phyloP scores from a whole-genome alignment of 2,888 invertebrate species.

The Salpingus planirostris region DNA sequence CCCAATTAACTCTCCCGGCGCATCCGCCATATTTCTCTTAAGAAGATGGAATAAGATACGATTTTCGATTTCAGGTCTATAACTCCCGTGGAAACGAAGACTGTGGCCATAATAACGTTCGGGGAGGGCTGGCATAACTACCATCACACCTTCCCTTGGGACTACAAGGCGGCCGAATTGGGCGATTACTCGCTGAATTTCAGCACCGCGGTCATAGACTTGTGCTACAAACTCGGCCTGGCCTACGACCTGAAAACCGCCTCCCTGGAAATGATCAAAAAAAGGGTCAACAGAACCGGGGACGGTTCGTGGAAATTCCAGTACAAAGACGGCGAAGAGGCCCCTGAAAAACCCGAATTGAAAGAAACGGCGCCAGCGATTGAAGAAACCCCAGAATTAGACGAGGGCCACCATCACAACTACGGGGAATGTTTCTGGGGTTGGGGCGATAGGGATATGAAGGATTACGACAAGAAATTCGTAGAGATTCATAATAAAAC shows the following conservation, averaged over 20 bases:
- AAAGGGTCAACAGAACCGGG: constrained; percentile 48
- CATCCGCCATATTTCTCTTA: not conserved
- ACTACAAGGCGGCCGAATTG: constrained; percentile 80
- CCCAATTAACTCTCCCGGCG: not conserved
- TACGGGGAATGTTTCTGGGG: constrained; percentile 55
- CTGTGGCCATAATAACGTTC: constrained; percentile 61
- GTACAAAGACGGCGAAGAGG: constrained; percentile 1
- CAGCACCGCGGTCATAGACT: constrained; percentile 69
- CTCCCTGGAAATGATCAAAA: constrained; percentile 57
- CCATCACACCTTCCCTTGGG: constrained; percentile 90
- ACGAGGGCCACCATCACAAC: constrained; percentile 1
- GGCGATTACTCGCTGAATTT: constrained; percentile 66
- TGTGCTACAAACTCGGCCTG: constrained; percentile 75
- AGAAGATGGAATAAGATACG: not conserved
- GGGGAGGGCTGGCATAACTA: constrained; percentile 94
- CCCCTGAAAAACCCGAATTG: too few species aligned
- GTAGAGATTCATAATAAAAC: constrained; percentile 22
- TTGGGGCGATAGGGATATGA: constrained; percentile 74
- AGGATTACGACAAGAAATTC: constrained; percentile 50
- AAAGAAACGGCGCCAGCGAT: too few species aligned
- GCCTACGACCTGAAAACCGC: constrained; percentile 82
- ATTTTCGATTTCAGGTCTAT: constrained; percentile 5
- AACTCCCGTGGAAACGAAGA: constrained; percentile 4
- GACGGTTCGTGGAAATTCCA: constrained; percentile 16
- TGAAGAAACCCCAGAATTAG: not conserved